Base-by-base conservation (phyloP, 1,140 invertebrate species). In the Riptortus pedestris region DNA sequence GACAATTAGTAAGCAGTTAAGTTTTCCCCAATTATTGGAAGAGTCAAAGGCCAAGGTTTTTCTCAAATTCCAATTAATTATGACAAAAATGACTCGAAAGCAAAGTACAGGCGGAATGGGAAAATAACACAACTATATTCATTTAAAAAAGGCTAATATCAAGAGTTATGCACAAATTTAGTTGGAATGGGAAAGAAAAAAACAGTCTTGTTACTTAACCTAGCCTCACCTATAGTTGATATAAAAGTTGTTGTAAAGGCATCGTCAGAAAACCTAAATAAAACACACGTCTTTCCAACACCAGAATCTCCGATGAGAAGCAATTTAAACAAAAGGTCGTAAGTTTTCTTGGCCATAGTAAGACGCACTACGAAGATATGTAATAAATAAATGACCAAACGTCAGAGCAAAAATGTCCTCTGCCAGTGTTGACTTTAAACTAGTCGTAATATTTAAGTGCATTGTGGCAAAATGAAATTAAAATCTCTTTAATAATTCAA, bases 241-340 rank as follows among this genome's bases (percentile, higher is more conserved):
- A 98, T 98, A 79, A 98, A 98, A 59, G 94, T 96, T 29, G 94
- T 93, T 72, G 96, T 98, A 78, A 97, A 98, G 64, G 93, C 93
- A 82, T 98, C 94, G 76, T 98, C 95, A 60, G 92, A 95, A 80
- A 98, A 98, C 77, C 96, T 84, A 76, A 98, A 97, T 65, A 98
- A 80, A 73, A 98, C 93, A 80, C 95, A 98, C 59, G 95, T 98
- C 81, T 98, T 98, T 70, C 95, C 95, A 66, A 98, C 96, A 67
- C 95, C 95, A 66, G 92, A 96, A 80, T 98, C 95, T 64, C 95
- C 96, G 78, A 98, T 98, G 70, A 98, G 79, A 69, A 98, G 78
- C 73, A 98, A 83, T 83, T 98, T 98, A 79, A 98, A 98, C 72
- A 98, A 82, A 75, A 95, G 86, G 83, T 98, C 95, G 80, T 98